Evolutionary conservation across 2,888 invertebrate genomes (phyloP).

Genomic region (Synergus laeviventris): DNA sequence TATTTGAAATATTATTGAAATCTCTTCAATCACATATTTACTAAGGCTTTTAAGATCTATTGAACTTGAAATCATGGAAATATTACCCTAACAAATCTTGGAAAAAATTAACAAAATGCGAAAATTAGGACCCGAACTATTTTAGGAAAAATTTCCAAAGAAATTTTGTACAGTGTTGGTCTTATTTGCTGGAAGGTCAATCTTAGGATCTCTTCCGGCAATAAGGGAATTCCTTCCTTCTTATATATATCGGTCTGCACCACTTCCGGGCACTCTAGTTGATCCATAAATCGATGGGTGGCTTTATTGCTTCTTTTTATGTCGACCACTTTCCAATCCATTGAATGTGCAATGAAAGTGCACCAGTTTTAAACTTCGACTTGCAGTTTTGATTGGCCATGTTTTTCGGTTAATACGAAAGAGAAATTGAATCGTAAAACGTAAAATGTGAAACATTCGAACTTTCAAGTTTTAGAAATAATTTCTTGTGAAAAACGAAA

Average conservation of each 20-base stretch:
- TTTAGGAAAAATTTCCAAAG: no score
- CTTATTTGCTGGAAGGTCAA: slow-evolving; percentile 30
- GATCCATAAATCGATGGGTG: slow-evolving; percentile 56
- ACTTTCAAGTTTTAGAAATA: no score
- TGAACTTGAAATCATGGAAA: no score
- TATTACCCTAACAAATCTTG: no score
- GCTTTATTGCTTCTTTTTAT: slow-evolving; percentile 52
- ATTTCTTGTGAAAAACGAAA: no score
- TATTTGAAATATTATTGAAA: no score
- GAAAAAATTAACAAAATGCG: no score
- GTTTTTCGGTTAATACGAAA: not conserved
- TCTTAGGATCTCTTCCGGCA: slow-evolving; percentile 53
- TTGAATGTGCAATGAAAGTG: slow-evolving; percentile 51
- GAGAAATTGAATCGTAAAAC: no score
- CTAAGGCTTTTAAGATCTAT: no score
- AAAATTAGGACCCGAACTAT: no score
- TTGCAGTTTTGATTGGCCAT: slow-evolving; percentile 38
- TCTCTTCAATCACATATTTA: no score
- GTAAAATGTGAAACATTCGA: no score
- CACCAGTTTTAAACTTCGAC: slow-evolving; percentile 51
- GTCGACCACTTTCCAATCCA: slow-evolving; percentile 48
- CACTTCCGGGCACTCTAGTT: slow-evolving; percentile 42
- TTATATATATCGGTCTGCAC: slow-evolving; percentile 14
- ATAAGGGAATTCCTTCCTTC: slow-evolving; percentile 60
- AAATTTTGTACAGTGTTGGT: not conserved